Evolutionary conservation across 2,797 vertebrate species (phyloP), one percentile per base, ranked within the genome.

Genomic region (Gephyroberyx darwinii): DNA sequence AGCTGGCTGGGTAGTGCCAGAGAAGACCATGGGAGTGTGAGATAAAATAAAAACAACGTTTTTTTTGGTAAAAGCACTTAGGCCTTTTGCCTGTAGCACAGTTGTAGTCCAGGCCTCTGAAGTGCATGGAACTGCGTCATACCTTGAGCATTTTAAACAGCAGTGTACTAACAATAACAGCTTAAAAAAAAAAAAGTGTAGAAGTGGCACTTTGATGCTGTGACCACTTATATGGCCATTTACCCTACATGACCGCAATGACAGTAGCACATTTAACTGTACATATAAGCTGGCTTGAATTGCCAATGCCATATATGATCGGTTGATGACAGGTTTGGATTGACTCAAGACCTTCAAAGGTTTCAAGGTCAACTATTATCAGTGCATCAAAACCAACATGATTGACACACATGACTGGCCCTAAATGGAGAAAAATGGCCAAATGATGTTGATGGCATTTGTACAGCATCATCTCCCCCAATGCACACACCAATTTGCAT

Each of bases 401-500:
- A 80, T 37, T 55, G 47, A 72, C 71, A 64, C 33, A 10, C 31
- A 5, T 16, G 0, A 31, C 5, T 8, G 1, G 12, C 8, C 16
- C 0, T 30, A 59, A 71, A 41, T 31, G 2, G 0, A 30, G 10
- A 47, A 41, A 80, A 70, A 41, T 45, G 8, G 22, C 16, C 43
- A 45, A 72, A 77, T 55, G 22, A 55, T 61, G 59, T 8, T 45
- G 51, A 85, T 72, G 26, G 7, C 53, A 69, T 77, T 69, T 71
- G 61, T 47, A 68, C 17, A 43, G 48, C 66, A 53, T 70, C 66
- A 60, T 82, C 47, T 16, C 37, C 22, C 47, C 64, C n/a, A 17
- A 41, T 56, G 57, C 77, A 72, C 63, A 78, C 71, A 74, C 26
- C 62, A 59, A 78, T 87, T 81, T 85, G 55, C 85, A 83, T 81